A percentile compares a stretch with the other conserved stretches of the same genome.
phyloP scores from a whole-genome alignment of 2,797 vertebrate species.

The Picus viridis region DNA sequence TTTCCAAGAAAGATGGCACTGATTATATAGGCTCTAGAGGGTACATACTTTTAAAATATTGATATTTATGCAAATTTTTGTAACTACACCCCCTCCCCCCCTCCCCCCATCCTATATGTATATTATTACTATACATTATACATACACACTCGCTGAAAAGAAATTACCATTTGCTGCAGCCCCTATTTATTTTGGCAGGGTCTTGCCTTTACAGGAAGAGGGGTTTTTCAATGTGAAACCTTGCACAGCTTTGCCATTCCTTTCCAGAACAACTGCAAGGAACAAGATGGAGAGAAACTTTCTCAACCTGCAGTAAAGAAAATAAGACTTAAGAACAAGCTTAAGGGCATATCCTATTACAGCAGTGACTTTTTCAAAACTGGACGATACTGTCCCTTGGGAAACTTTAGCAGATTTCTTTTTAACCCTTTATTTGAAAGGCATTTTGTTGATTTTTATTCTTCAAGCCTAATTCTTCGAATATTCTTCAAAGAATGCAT shows the following conservation, averaged over 20 bases:
- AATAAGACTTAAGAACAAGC: constrained; percentile 65
- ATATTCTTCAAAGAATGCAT: neutral
- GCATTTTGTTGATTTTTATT: neutral
- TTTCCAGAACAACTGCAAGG: constrained; percentile 61
- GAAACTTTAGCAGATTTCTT: constrained; percentile 62
- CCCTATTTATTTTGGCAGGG: constrained; percentile 62
- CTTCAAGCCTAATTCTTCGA: neutral
- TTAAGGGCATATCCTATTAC: constrained; percentile 89
- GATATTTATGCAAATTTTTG: neutral
- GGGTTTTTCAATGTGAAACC: neutral
- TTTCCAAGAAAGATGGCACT: constrained; percentile 16
- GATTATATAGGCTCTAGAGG: neutral
- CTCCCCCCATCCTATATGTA: too few species aligned
- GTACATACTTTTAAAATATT: neutral
- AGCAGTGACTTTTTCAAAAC: constrained; percentile 82
- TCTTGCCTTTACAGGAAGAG: constrained; percentile 51
- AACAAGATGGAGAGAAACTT: constrained; percentile 29
- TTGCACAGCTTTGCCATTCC: constrained; percentile 34
- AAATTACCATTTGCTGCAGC: constrained; percentile 31
- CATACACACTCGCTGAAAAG: neutral
- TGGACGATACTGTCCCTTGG: constrained; percentile 72
- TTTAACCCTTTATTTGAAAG: constrained; percentile 68
- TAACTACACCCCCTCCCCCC: neutral
- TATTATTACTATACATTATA: neutral
- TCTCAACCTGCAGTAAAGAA: constrained; percentile 73